phyloP scores from a whole-genome alignment of 2,113 vertebrate genomes.

The Irena cyanogastra region DNA sequence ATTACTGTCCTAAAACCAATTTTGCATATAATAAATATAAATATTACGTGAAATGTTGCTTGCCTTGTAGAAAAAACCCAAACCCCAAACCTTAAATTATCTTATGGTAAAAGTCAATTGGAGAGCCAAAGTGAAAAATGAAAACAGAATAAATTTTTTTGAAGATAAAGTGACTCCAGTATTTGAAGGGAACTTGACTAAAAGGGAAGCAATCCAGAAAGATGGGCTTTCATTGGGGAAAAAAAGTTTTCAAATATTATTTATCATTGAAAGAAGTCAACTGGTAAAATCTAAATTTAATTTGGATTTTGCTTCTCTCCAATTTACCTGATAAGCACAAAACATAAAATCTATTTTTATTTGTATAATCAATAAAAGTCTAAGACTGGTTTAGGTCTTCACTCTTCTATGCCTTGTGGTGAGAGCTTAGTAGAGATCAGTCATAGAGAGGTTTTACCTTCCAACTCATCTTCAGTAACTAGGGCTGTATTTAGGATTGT shows the following conservation, averaged over 20 bases:
- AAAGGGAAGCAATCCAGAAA: background rate
- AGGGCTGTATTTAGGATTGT: background rate
- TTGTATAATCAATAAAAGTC: background rate
- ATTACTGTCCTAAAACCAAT: background rate
- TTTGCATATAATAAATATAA: background rate
- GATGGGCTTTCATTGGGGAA: background rate
- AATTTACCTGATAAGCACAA: background rate
- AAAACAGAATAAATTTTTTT: background rate
- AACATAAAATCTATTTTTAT: background rate
- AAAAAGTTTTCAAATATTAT: background rate
- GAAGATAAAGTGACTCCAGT: background rate
- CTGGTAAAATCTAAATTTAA: background rate
- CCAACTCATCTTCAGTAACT: background rate
- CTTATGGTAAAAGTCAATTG: background rate
- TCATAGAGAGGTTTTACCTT: background rate
- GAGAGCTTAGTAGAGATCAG: background rate
- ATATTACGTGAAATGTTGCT: background rate
- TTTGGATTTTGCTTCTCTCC: background rate
- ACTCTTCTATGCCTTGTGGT: background rate
- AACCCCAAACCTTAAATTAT: background rate
- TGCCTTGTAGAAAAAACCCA: background rate
- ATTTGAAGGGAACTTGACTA: background rate
- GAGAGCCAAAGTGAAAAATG: background rate
- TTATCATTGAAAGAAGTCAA: background rate
- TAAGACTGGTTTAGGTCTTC: background rate